Base-by-base conservation (phyloP, 2,113 vertebrate species). In the Petrocephalus zakoni region DNA sequence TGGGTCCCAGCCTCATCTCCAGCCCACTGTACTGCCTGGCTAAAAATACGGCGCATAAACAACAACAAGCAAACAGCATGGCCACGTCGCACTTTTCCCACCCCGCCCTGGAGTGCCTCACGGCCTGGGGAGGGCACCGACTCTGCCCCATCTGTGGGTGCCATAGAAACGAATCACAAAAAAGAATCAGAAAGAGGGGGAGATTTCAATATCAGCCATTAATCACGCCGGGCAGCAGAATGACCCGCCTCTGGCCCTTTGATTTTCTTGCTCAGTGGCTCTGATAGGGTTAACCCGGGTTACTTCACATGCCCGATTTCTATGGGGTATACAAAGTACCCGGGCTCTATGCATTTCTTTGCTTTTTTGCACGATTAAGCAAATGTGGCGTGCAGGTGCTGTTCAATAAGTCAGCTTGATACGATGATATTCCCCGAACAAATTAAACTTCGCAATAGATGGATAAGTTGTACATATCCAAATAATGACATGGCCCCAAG, bases 291-390 rank as follows among this genome's bases (percentile, higher is more conserved):
- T 93, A 91, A 93, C 92, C 88, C n/a, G 11, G 81, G 92, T 91
- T 93, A 92, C 94, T 94, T 94, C 93, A 93, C 92, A 93, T 93
- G 93, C 90, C 90, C 87, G 91, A 91, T 93, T 93, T 94, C 93
- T 93, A 58, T 87, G 64, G 92, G 92, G 93, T 42, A 64, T 88
- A 87, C 85, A 92, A 92, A 93, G 49, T 19, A 93, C 93, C 93
- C 93, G 93, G 91, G 93, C 92, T 37, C 92, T 94, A 94, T 94
- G 93, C 92, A 93, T 94, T 93, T 94, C 93, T 93, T 49, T 46
- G 68, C 92, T 94, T 95, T 95, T 95, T 94, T 95, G 95, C 94
- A 95, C 94, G 95, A 95, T 95, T 95, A 95, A 95, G 95, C 94
- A 94, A 94, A 95, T 93, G 94, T 95, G 94, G 94, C 92, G 93